Evolutionary conservation across 1,140 invertebrate species (phyloP).

Genomic region (Centruroides vittatus): DNA sequence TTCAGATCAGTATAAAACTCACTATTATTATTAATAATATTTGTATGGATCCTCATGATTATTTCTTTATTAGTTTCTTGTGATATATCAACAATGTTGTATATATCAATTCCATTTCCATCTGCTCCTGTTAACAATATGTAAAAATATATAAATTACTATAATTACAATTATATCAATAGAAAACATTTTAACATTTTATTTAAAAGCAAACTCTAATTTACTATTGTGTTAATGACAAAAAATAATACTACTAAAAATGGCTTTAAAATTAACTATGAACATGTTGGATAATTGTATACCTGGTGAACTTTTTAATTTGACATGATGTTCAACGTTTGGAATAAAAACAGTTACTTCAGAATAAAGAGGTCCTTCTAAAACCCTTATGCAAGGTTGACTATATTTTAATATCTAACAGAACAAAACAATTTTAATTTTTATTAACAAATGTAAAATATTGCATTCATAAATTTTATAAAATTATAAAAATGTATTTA

Average conservation of each 20-base stretch:
- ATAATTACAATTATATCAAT: no score
- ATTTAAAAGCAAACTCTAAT: no score
- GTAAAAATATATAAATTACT: no score
- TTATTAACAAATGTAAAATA: no score
- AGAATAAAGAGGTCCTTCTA: constrained; percentile 51
- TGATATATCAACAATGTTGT: constrained; percentile 61
- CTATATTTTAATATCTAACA: constrained; percentile 3
- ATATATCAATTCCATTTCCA: constrained; percentile 48
- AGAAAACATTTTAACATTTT: no score
- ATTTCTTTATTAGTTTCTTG: constrained; percentile 70
- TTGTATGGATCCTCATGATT: constrained; percentile 48
- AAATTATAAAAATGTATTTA: no score
- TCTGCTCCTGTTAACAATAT: constrained; percentile 38
- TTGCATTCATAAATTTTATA: no score
- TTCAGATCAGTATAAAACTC: constrained; percentile 45
- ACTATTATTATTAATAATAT: constrained; percentile 24
- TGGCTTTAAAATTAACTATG: no score
- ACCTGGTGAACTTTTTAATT: constrained; percentile 48
- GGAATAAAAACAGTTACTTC: constrained; percentile 51
- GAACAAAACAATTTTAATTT: no score
- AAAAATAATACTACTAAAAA: no score
- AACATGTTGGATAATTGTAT: constrained; percentile 4
- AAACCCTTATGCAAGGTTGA: constrained; percentile 40
- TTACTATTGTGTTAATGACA: no score
- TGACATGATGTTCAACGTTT: constrained; percentile 52